These are phyloP conservation scores for Xestia rhomboidea DNA, from an alignment of 2,888 invertebrate genomes.

Conservation along the genomic window DNA sequence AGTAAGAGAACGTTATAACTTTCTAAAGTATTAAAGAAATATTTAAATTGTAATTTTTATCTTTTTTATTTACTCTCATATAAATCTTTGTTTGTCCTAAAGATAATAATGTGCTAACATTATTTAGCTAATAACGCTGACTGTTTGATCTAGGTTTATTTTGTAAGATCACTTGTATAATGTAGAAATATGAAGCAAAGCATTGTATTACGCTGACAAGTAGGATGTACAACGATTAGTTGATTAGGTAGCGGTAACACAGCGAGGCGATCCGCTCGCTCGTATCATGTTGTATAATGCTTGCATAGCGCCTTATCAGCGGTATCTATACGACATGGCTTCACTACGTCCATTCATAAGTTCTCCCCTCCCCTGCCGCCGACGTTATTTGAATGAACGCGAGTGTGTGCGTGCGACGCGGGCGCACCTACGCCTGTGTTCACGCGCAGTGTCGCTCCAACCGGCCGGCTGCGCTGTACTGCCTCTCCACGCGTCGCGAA, in stretches of 20 bases:
- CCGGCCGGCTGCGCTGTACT: slow-evolving; percentile 77
- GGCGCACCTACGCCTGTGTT: slow-evolving; percentile 79
- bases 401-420: slow-evolving; percentile 83
- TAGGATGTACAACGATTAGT: slow-evolving; percentile 65
- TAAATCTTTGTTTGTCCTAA: slow-evolving; percentile 8
- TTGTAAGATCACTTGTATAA: slow-evolving; percentile 65
- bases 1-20: slow-evolving; percentile 60
- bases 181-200: slow-evolving; percentile 67
- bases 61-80: slow-evolving; percentile 51
- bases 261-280: slow-evolving; percentile 65
- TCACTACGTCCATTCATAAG: slow-evolving; percentile 91
- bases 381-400: slow-evolving; percentile 83
- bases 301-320: slow-evolving; percentile 85
- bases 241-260: slow-evolving; percentile 67
- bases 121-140: slow-evolving; percentile 19
- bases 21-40: slow-evolving; percentile 50
- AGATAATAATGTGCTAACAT: slow-evolving; percentile 2
- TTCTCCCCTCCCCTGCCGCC: slow-evolving; percentile 78
- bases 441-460: slow-evolving; percentile 79
- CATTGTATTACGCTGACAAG: slow-evolving; percentile 72
- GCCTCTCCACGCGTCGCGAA: slow-evolving; percentile 74
- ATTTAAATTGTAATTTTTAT: slow-evolving; percentile 36
- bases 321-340: slow-evolving; percentile 83
- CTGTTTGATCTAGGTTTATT: slow-evolving; percentile 64
- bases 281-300: slow-evolving; percentile 82